Percentiles rank a stretch among this genome's conserved stretches.
Conservation (phyloP, 1,140 invertebrate genomes). For the Drosophila nikananu region DNA sequence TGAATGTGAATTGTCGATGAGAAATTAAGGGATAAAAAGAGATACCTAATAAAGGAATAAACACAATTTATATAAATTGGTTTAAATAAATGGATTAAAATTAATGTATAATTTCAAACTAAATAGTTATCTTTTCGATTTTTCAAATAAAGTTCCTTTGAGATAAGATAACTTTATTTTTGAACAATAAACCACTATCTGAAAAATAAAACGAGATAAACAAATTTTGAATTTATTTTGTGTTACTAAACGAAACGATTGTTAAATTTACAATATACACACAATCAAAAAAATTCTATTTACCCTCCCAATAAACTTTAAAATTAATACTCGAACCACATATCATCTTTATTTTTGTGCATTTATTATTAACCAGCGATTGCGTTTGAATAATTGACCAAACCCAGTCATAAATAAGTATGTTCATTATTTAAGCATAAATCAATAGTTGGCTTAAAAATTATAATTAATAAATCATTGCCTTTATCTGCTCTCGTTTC, state of each 20-base stretch:
- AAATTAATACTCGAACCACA: background rate
- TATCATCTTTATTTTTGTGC: conserved; percentile 16
- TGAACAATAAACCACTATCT: background rate
- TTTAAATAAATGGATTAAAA: background rate
- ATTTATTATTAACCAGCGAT: conserved; percentile 27
- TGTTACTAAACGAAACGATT: background rate
- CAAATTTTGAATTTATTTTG: background rate
- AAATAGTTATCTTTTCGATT: background rate
- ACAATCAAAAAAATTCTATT: background rate
- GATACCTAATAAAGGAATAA: background rate
- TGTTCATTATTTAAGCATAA: conserved; percentile 40
- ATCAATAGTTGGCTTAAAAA: conserved; percentile 51
- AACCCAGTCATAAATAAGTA: conserved; percentile 35
- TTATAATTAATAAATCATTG: conserved; percentile 44
- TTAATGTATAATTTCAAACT: background rate
- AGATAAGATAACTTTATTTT: no score
- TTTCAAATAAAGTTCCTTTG: background rate
- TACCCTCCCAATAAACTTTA: background rate
- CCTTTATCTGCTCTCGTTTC: conserved; percentile 39
- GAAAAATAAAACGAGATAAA: no score
- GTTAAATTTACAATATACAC: background rate
- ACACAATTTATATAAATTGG: background rate
- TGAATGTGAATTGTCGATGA: conserved; percentile 3
- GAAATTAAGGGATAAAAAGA: background rate
- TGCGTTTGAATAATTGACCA: conserved; percentile 36